These are phyloP conservation scores for Nasua narica DNA, from an alignment of 2,797 vertebrate genomes.

Conservation along the genomic window DNA sequence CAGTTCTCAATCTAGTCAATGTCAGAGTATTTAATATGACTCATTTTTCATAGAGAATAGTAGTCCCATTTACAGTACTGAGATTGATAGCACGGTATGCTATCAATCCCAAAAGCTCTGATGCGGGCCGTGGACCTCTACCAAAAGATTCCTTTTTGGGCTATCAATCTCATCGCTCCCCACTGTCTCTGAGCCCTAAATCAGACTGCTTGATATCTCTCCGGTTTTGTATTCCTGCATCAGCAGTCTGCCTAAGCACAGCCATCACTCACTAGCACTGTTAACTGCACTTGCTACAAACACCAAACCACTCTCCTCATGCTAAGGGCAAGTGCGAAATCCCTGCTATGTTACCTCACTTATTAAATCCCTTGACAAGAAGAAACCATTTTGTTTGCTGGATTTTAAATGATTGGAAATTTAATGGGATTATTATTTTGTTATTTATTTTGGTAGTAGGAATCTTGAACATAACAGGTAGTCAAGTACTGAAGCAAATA, in stretches of 20 bases:
- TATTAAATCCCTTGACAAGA: neutral
- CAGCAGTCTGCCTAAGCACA: conserved; percentile 84
- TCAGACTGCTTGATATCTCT: conserved; percentile 84
- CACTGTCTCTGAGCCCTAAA: conserved; percentile 81
- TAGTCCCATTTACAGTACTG: conserved; percentile 84
- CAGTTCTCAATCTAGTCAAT: conserved; percentile 87
- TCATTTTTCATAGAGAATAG: conserved; percentile 86
- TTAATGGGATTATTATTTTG: neutral
- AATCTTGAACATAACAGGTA: neutral
- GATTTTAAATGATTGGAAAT: conserved; percentile 38
- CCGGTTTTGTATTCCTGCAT: conserved; percentile 84
- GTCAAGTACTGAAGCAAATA: neutral
- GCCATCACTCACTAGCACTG: conserved; percentile 82
- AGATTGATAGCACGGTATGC: conserved; percentile 83
- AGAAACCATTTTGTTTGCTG: neutral
- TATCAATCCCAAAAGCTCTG: conserved; percentile 87
- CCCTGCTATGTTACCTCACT: neutral
- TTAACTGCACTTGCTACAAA: conserved; percentile 78
- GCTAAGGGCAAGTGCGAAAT: conserved; percentile 45
- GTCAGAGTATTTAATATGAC: conserved; percentile 86
- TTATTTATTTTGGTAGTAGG: conserved; percentile 4
- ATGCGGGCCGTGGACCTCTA: conserved; percentile 84
- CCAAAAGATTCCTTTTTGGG: conserved; percentile 84
- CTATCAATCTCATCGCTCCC: conserved; percentile 84
- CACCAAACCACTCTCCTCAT: conserved; percentile 65